Evolutionary conservation across 1,140 invertebrate genomes (phyloP), one percentile per base, ranked within the genome.

Genomic region (Thaumatotibia leucotreta): DNA sequence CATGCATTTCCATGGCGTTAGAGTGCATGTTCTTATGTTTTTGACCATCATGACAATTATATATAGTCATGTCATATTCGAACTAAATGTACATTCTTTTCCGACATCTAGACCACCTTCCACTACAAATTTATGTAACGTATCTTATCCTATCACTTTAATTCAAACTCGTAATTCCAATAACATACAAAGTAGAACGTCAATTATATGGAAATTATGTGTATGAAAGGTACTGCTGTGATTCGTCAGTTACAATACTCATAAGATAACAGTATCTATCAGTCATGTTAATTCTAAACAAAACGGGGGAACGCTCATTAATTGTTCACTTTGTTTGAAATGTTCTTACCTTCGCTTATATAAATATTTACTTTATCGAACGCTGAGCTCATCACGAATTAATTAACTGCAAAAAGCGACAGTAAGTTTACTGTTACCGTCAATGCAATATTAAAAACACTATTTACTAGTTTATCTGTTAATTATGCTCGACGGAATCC

Each of bases 311-410:
- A 23, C 50, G 50, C 50, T 23, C 23, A 24, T 54, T 54, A 27
- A 54, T 54, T 54, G 50, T 54, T 54, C 22, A 27, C 50, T 54
- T 24, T 54, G 50, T 54, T 54, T 54, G 50, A 54, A 22, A 54
- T 54, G 23, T 23, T 22, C 50, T 54, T 23, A 23, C 23, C 35
- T 54, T 23, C 23, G 50, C 50, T 54, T 54, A 54, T 23, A 54
- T 11, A 54, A 54, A 54, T 54, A 54, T 54, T 54, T 54, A 54
- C 50, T 24, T 54, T 54, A 54, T 54, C 50, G 50, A 14, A 54
- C 22, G 14, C 50, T 27, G 50, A 54, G 11, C 50, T 54, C 50
- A 54, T 54, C 27, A 24, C 50, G 22, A 27, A 54, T 54, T 54
- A 54, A 54, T 54, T 54, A 54, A 54, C 11, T 54, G 50, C 50